Percentiles rank a stretch among this genome's conserved stretches.
These are phyloP conservation scores for Cisticola juncidis DNA, from an alignment of 2,113 vertebrate species.

Conservation along the genomic window DNA sequence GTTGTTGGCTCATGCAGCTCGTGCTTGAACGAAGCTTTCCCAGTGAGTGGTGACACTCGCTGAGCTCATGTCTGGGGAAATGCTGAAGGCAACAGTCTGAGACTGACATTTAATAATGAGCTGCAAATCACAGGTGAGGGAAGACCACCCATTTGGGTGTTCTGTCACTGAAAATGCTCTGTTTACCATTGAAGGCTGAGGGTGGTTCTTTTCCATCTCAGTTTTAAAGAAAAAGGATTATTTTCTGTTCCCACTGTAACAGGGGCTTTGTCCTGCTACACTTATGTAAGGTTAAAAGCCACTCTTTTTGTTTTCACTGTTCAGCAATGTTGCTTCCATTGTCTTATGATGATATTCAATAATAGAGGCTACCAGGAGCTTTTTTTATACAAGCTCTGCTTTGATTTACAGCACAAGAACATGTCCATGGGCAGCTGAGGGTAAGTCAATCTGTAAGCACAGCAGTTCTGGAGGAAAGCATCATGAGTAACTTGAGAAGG, in stretches of 20 bases:
- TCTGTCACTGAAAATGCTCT: neutral
- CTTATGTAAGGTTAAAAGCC: neutral
- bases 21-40: neutral
- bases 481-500: neutral
- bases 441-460: neutral
- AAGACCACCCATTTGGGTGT: neutral
- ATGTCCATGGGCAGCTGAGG: neutral
- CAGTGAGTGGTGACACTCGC: neutral
- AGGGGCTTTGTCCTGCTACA: neutral
- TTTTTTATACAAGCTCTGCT: neutral
- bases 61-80: neutral
- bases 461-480: neutral
- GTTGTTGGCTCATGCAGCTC: neutral
- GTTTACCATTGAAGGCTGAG: neutral
- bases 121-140: neutral
- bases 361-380: neutral
- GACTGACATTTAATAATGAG: neutral
- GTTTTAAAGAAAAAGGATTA: neutral
- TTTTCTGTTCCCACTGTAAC: neutral
- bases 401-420: neutral
- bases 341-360: neutral
- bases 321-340: neutral
- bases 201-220: neutral
- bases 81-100: neutral
- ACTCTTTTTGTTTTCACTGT: neutral